These are phyloP conservation scores for Anastrepha obliqua DNA, from an alignment of 1,140 invertebrate genomes.

Conservation along the genomic window DNA sequence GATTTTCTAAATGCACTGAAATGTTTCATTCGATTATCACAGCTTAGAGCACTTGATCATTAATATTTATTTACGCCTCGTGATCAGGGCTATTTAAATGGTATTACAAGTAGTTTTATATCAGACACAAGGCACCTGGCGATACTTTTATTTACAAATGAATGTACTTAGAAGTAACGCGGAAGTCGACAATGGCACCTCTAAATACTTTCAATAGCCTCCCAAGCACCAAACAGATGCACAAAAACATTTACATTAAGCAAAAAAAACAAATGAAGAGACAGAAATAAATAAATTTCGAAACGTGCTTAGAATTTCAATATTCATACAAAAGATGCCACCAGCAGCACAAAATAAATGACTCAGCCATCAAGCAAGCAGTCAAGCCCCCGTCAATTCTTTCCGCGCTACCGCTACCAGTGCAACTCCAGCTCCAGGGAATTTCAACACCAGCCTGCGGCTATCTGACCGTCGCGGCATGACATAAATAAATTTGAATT, in stretches of 20 bases:
- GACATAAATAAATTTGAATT: conserved; percentile 50
- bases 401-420: too few species aligned
- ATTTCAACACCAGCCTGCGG: not conserved
- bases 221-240: not conserved
- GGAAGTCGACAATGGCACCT: not conserved
- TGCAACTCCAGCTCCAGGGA: not conserved
- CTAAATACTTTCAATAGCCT: not conserved
- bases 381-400: not conserved
- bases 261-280: not conserved
- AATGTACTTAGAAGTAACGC: not conserved
- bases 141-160: not conserved
- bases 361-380: not conserved
- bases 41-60: too few species aligned
- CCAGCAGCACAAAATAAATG: conserved; percentile 18
- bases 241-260: not conserved
- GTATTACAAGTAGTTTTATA: too few species aligned
- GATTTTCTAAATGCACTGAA: too few species aligned
- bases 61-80: too few species aligned
- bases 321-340: conserved; percentile 39
- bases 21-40: too few species aligned
- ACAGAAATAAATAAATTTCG: conserved; percentile 33
- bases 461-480: not conserved
- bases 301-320: conserved; percentile 48
- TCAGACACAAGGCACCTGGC: too few species aligned
- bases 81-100: too few species aligned